Percentiles rank a stretch among this genome's conserved stretches.
Evolutionary conservation across 1,140 invertebrate genomes (phyloP).

Genomic region (Diachasma alloeum): DNA sequence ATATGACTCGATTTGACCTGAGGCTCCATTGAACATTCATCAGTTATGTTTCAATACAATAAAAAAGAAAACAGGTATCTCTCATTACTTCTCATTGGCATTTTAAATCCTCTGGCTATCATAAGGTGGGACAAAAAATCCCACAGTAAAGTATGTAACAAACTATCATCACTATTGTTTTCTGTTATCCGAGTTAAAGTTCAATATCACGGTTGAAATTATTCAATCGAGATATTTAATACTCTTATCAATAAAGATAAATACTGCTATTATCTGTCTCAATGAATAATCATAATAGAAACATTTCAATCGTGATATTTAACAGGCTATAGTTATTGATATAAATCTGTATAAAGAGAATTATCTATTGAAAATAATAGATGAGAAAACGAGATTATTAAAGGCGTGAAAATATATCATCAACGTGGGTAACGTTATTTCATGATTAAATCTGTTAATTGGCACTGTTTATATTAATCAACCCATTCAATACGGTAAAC

Average conservation of each 20-base stretch:
- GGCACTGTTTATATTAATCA: slow-evolving; percentile 45
- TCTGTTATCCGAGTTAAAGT: neutral
- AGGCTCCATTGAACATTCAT: neutral
- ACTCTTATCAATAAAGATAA: neutral
- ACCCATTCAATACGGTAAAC: slow-evolving; percentile 35
- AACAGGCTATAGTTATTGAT: neutral
- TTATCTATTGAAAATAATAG: neutral
- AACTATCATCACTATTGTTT: neutral
- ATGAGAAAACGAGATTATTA: neutral
- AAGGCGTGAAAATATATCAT: neutral
- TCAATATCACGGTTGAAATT: slow-evolving; percentile 1
- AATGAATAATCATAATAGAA: neutral
- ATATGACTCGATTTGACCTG: neutral
- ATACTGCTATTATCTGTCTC: neutral
- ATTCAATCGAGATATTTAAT: neutral
- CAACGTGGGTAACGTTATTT: too few species aligned
- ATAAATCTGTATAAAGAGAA: neutral
- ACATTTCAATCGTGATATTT: neutral
- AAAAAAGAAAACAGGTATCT: neutral
- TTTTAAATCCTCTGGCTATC: neutral
- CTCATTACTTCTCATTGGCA: neutral
- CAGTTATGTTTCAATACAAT: neutral
- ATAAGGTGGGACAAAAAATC: neutral
- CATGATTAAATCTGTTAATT: slow-evolving; percentile 30
- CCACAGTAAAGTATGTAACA: neutral